Conservation (phyloP, 53 echinoderm and acorn worm genomes). For the Stichopus horrens region DNA sequence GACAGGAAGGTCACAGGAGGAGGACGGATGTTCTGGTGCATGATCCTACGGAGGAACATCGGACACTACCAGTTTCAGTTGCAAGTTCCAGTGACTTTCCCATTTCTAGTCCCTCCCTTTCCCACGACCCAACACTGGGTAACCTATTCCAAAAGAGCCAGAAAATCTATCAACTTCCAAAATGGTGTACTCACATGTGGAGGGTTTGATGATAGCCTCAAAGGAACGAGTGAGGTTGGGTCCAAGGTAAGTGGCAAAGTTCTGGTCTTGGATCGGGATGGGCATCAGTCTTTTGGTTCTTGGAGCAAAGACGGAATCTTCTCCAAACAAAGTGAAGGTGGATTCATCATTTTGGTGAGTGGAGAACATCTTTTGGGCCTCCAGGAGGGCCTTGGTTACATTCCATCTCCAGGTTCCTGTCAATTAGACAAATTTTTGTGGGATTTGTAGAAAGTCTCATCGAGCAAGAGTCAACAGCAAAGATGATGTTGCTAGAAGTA, state of each 20-base stretch:
- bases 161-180: no score
- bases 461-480: no score
- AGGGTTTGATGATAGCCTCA: constrained; percentile 92
- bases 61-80: no score
- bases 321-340: constrained; percentile 60
- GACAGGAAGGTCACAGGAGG: no score
- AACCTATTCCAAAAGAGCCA: no score
- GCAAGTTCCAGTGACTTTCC: no score
- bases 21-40: no score
- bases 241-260: constrained; percentile 78
- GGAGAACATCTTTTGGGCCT: constrained; percentile 68
- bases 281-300: constrained; percentile 64
- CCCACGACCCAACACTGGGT: no score
- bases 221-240: constrained; percentile 80
- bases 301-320: constrained; percentile 55
- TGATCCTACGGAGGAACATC: no score
- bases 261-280: constrained; percentile 72
- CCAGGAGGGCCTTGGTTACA: constrained; percentile 84
- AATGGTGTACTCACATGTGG: constrained; percentile 67
- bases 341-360: not conserved
- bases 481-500: no score
- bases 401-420: constrained; percentile 95
- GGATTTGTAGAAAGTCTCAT: not conserved
- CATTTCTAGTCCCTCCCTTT: no score
- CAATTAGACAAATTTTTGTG: not conserved